Evolutionary conservation across 2,888 invertebrate species (phyloP).

Genomic region (Pseudanteris insignis): DNA sequence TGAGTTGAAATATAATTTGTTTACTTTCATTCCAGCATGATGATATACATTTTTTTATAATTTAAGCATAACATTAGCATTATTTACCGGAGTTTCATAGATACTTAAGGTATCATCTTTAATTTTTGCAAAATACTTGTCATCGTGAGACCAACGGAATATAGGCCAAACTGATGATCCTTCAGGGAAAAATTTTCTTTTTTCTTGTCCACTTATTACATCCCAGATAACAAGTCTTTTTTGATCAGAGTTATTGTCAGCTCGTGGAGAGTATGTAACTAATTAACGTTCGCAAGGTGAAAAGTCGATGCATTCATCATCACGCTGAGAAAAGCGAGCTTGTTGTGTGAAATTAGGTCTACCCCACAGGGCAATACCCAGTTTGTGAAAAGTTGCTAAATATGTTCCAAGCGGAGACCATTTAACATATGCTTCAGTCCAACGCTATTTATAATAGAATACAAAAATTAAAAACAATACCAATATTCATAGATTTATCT

Average conservation of each 20-base stretch:
- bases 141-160: slow-evolving; percentile 97
- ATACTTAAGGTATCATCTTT: slow-evolving; percentile 87
- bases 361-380: slow-evolving; percentile 97
- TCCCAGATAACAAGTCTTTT: slow-evolving; percentile 96
- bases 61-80: too few relatives aligned
- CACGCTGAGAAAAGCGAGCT: slow-evolving; percentile 87
- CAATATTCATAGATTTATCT: too few relatives aligned
- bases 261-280: slow-evolving; percentile 90
- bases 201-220: slow-evolving; percentile 92
- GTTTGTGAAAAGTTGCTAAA: slow-evolving; percentile 93
- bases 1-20: slow-evolving; percentile 3
- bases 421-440: slow-evolving; percentile 95
- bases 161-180: slow-evolving; percentile 89
- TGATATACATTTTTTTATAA: too few relatives aligned
- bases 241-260: slow-evolving; percentile 74
- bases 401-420: slow-evolving; percentile 99
- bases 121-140: slow-evolving; percentile 92
- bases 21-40: too few relatives aligned
- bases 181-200: slow-evolving; percentile 88
- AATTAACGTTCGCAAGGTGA: slow-evolving; percentile 97
- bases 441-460: slow-evolving; percentile 71
- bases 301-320: slow-evolving; percentile 95
- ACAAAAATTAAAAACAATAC: too few relatives aligned
- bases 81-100: slow-evolving; percentile 91
- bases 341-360: slow-evolving; percentile 93